These are phyloP conservation scores for Andrena bicolor DNA, from an alignment of 2,888 invertebrate genomes.

Conservation along the genomic window DNA sequence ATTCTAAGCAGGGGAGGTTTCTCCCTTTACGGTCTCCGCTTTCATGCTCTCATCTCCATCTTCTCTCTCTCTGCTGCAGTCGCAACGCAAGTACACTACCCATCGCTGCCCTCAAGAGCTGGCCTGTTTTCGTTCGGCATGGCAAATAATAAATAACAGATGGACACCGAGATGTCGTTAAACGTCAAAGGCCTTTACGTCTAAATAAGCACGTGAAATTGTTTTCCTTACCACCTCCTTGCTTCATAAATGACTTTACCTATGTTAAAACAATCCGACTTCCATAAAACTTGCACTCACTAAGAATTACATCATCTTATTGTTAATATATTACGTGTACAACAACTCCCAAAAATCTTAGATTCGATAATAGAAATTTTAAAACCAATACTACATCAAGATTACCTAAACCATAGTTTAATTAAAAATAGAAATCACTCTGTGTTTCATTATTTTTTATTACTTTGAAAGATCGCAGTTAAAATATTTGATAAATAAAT, in stretches of 20 bases:
- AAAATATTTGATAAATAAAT: background rate
- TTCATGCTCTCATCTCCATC: conserved; percentile 24
- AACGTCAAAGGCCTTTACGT: background rate
- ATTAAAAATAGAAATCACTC: too few species aligned
- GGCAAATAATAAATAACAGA: conserved; percentile 29
- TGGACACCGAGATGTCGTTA: background rate
- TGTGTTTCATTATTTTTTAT: too few species aligned
- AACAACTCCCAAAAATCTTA: background rate
- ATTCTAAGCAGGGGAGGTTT: conserved; percentile 75
- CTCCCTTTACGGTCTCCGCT: conserved; percentile 45
- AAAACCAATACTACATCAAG: too few species aligned
- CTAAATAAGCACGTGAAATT: background rate
- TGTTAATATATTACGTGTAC: background rate
- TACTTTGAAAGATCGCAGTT: background rate
- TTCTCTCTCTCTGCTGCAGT: conserved; percentile 36
- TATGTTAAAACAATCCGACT: background rate
- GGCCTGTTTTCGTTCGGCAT: background rate
- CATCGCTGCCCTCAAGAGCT: conserved; percentile 13
- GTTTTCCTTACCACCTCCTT: background rate
- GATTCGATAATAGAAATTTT: too few species aligned
- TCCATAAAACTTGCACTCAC: background rate
- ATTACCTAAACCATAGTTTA: too few species aligned
- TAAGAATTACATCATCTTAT: background rate
- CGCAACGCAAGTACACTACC: conserved; percentile 21
- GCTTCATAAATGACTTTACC: background rate